Conservation (phyloP, 64 coral and sea anemone species). For the Hydrozoanthus tunicans region DNA sequence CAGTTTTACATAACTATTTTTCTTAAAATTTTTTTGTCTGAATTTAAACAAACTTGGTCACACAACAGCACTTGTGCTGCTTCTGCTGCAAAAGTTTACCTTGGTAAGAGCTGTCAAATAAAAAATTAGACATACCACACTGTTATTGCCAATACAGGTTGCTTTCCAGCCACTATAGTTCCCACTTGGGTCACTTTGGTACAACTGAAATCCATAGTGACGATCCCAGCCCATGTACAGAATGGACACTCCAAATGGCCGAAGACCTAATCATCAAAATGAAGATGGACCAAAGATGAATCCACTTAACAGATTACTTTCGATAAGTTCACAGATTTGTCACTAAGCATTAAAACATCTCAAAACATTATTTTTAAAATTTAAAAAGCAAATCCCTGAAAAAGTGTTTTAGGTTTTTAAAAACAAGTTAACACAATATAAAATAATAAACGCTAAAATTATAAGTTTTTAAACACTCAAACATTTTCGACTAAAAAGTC, state of each 20-base stretch:
- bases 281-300: neutral
- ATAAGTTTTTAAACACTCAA: no score
- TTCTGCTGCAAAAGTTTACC: no score
- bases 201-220: slow-evolving; percentile 97
- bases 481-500: no score
- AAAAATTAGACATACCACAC: slow-evolving; percentile 74
- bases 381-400: neutral
- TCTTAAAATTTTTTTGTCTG: no score
- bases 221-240: slow-evolving; percentile 99
- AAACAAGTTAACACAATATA: no score
- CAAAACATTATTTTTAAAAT: neutral
- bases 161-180: slow-evolving; percentile 95
- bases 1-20: no score
- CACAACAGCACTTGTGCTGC: no score
- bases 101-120: no score
- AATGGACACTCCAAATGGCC: slow-evolving; percentile 97
- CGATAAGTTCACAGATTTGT: neutral
- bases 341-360: neutral
- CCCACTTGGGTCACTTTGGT: slow-evolving; percentile 94
- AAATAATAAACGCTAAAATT: no score
- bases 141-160: slow-evolving; percentile 88
- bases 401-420: no score
- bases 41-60: no score
- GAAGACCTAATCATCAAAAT: slow-evolving; percentile 56
- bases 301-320: neutral